Evolutionary conservation across 1,140 invertebrate species (phyloP).

Genomic region (Temnothorax longispinosus): DNA sequence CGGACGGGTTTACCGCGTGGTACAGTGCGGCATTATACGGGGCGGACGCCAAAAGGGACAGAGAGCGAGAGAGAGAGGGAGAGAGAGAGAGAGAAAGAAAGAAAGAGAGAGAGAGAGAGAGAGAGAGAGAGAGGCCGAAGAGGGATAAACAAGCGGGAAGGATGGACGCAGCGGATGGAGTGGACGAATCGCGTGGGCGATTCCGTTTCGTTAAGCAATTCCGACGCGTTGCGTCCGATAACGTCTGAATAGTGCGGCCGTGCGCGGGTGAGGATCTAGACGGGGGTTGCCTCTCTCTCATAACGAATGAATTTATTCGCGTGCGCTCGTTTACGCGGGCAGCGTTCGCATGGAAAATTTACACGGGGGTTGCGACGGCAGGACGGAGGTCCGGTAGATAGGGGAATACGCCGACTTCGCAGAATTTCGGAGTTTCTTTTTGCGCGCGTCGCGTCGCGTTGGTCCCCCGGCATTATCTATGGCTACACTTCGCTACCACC

Average conservation of each 20-base stretch:
- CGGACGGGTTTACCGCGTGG: neutral
- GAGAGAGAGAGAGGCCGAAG: neutral
- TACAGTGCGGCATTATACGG: neutral
- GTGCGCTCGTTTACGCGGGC: constrained; percentile 66
- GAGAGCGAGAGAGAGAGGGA: neutral
- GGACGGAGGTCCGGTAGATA: constrained; percentile 59
- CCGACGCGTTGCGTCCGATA: constrained; percentile 71
- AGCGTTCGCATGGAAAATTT: constrained; percentile 71
- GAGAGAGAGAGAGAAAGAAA: neutral
- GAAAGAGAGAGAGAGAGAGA: neutral
- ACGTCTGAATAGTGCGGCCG: constrained; percentile 54
- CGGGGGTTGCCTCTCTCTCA: constrained; percentile 44
- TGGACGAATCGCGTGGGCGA: constrained; percentile 47
- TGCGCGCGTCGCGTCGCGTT: neutral
- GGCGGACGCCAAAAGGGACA: neutral
- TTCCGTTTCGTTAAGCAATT: constrained; percentile 78
- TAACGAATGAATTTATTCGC: constrained; percentile 76
- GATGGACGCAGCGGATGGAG: neutral
- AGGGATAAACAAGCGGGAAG: neutral
- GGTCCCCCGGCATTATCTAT: constrained; percentile 21
- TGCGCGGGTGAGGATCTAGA: neutral
- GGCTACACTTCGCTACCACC: constrained; percentile 20
- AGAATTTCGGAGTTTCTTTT: constrained; percentile 64
- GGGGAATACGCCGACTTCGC: constrained; percentile 65
- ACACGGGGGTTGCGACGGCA: constrained; percentile 55